Percentiles rank a stretch among this genome's conserved stretches.
phyloP scores from a whole-genome alignment of 2,888 invertebrate genomes.

The Cerastis leucographa region DNA sequence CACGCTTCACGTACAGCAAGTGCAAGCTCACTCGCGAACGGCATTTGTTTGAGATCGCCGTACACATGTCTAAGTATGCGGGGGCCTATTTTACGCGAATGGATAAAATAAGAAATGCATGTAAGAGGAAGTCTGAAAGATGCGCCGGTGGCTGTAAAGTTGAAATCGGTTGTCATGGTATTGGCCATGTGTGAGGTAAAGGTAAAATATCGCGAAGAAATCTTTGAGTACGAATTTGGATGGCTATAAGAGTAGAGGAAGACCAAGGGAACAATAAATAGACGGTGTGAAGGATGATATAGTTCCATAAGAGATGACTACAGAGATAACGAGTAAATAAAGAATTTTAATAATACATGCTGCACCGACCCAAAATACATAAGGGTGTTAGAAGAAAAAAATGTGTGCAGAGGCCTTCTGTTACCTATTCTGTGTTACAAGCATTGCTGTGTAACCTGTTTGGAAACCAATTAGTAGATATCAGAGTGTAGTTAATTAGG shows the following conservation, averaged over 20 bases:
- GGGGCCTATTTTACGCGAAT: background rate
- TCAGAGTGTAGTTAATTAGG: slow-evolving; percentile 72
- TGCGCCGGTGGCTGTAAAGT: background rate
- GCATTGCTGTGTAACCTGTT: slow-evolving; percentile 67
- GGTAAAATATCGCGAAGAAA: background rate
- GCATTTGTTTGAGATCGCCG: background rate
- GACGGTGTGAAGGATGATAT: background rate
- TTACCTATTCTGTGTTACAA: slow-evolving; percentile 3
- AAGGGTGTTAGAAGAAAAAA: background rate
- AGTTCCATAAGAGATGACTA: background rate
- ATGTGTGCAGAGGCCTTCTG: slow-evolving; percentile 15
- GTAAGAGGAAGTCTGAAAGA: background rate
- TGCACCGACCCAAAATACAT: background rate
- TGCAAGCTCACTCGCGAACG: background rate
- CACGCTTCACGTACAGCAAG: background rate
- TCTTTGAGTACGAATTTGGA: background rate
- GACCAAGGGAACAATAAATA: background rate
- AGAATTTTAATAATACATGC: background rate
- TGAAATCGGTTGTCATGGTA: background rate
- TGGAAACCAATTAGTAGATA: slow-evolving; percentile 75
- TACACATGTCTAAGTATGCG: background rate
- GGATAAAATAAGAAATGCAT: background rate
- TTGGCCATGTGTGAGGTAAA: background rate
- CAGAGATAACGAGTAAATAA: background rate
- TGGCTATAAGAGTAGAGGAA: background rate